Base-by-base conservation (phyloP, 2,888 invertebrate genomes). In the Lamellibrachia columna region DNA sequence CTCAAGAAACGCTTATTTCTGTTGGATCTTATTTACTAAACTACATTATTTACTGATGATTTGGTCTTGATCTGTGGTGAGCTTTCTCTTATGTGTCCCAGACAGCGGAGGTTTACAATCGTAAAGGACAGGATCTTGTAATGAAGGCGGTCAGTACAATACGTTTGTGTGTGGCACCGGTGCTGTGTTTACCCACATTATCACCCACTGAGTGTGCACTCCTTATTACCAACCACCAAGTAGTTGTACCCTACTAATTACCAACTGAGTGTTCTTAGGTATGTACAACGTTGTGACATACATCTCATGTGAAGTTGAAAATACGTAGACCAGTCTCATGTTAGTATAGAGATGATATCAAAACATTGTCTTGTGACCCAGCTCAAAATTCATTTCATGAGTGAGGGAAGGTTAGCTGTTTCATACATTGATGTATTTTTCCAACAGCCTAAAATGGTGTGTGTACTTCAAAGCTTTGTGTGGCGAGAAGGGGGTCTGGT, bases 61-160 rank as follows among this genome's bases (percentile, higher is more conserved):
- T 75, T 22, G 75, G 75, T 75, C 22, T 22, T 15, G n/a, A 2
- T 75, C n/a, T 11, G 22, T 75, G 75, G n/a, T 75, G 22, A 3
- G 4, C 22, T 90, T 92, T 52, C 15, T 90, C n/a, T 92, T 90
- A 3, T 53, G n/a, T 90, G 28, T 75, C 90, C 52, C 93, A 93
- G 93, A 75, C 92, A 53, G 92, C 93, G 90, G 93, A 93, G 53
- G 92, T 94, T 53, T 99, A 99, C 96, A 99, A 99, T 93, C 97
- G 99, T 92, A 98, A 98, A 92, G 98, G 98, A 95, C 99, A 99
- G 97, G 99, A 99, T 96, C 98, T 99, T 97, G 99, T 99, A 92
- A 99, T 99, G 98, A 99, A 99, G 96, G 99, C 99, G 98, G 96
- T 96, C 93, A 94, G 93, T 92, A 94, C 92, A 60, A 22, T 11